Evolutionary conservation across 2,888 invertebrate species (phyloP), one percentile per base, ranked within the genome.

Genomic region (Caprella mutica): DNA sequence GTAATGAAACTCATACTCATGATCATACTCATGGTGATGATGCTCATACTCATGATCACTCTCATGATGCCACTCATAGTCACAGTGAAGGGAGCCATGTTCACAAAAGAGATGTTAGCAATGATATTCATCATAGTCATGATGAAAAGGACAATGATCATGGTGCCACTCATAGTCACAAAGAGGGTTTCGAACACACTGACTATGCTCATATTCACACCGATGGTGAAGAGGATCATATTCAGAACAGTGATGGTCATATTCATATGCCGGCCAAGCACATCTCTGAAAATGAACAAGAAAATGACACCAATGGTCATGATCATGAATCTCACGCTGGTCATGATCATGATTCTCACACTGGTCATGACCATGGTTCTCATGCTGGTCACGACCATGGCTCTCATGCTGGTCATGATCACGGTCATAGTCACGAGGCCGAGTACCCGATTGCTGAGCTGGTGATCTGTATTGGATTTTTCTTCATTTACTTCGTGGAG

Each of bases 401-500:
- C 19, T 26, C 48, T 17, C 35, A 44, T 19, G 24, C 24, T 14
- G 35, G 46, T 27, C 24, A 30, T 2, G 48, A 48, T 19, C 55
- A 55, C 38, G 35, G 46, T 23, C 55, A 55, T 19, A 46, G 33
- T 8, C 35, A 55, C 21, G 55, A 44, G 12, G 46, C 19, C 9
- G 61, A 59, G 29, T 72, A 70, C 66, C 78, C 76, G 0, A 70
- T 74, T 42, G 75, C 77, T 0, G 78, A 79, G 67, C 67, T 78
- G 12, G 71, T 77, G 9, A 74, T 78, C 38, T 76, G 76, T 26
- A 64, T 71, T 23, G 78, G 78, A 0, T 79, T 79, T 68, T 77
- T 79, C 69, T 68, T 76, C 19, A 75, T 78, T 14, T 79, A 78
- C 68, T 72, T 78, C 64, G 67, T 78, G 24, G 79, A 79, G 69